Evolutionary conservation across 1,140 invertebrate species (phyloP).

Genomic region (Drosophila athabasca): DNA sequence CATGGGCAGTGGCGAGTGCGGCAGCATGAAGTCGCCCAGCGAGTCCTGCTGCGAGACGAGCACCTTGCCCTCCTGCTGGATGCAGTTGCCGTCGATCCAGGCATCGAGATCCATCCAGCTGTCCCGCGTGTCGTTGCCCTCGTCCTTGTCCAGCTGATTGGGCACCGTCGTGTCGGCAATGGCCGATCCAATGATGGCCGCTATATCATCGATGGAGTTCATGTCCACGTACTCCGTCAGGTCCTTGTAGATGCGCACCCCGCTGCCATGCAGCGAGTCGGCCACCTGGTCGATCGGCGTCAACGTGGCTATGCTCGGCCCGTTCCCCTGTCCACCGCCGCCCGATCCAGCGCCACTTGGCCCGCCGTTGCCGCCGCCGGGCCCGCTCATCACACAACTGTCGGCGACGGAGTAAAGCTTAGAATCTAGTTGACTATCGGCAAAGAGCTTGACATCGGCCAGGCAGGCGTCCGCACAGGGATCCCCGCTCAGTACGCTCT

Average conservation of each 20-base stretch:
- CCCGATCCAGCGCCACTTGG: conserved; percentile 4
- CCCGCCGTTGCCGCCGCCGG: conserved; percentile 1
- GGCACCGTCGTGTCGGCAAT: conserved; percentile 93
- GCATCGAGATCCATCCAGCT: conserved; percentile 93
- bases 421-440: conserved; percentile 85
- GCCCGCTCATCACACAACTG: conserved; percentile 83
- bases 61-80: conserved; percentile 86
- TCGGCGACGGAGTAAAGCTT: conserved; percentile 87
- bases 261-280: conserved; percentile 83
- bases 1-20: conserved; percentile 86
- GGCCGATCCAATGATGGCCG: conserved; percentile 94
- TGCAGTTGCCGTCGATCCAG: conserved; percentile 91
- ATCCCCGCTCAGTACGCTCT: conserved; percentile 83
- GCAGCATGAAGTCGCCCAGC: conserved; percentile 87
- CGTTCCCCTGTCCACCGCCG: conserved; percentile 21
- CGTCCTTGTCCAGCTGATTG: conserved; percentile 87
- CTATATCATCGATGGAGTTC: conserved; percentile 91
- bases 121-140: conserved; percentile 87
- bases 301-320: conserved; percentile 52
- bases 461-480: conserved; percentile 70
- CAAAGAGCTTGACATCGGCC: conserved; percentile 84
- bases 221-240: conserved; percentile 87
- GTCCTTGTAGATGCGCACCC: conserved; percentile 82
- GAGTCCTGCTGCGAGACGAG: conserved; percentile 87
- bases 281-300: conserved; percentile 80